Conservation (phyloP, 2,113 vertebrate genomes). For the Tragelaphus scriptus region DNA sequence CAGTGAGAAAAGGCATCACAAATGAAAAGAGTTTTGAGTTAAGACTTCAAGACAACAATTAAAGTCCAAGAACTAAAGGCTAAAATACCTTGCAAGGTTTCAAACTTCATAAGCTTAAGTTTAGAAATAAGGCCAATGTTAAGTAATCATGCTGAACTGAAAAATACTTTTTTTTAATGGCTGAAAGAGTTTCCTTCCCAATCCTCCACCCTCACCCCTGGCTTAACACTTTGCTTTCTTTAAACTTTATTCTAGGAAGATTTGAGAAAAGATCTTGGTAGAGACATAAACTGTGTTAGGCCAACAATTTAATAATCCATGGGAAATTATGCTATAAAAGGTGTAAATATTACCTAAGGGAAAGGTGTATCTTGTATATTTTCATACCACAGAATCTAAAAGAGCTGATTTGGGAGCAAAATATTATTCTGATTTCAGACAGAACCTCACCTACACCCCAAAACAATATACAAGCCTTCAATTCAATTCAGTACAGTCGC, state of each 20-base stretch:
- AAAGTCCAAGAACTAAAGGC: not conserved
- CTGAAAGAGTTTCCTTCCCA: not conserved
- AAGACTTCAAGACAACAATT: not conserved
- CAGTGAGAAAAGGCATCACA: not conserved
- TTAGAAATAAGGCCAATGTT: not conserved
- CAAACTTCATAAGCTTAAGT: not conserved
- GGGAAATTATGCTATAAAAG: not conserved
- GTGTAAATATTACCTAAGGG: not conserved
- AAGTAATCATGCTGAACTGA: not conserved
- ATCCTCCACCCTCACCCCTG: not conserved
- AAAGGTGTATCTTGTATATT: not conserved
- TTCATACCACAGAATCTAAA: not conserved
- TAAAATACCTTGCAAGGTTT: not conserved
- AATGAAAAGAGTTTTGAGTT: not conserved
- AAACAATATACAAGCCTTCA: not conserved
- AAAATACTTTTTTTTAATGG: not conserved
- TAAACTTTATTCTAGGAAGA: not conserved
- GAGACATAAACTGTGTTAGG: not conserved
- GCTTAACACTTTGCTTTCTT: not conserved
- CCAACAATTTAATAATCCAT: not conserved
- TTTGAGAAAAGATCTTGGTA: not conserved
- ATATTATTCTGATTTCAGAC: not conserved
- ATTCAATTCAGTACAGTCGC: too few species aligned
- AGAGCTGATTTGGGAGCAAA: not conserved
- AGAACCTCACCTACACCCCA: not conserved